phyloP scores from a whole-genome alignment of 2,888 invertebrate genomes.

The Hyposoter dolosus region DNA sequence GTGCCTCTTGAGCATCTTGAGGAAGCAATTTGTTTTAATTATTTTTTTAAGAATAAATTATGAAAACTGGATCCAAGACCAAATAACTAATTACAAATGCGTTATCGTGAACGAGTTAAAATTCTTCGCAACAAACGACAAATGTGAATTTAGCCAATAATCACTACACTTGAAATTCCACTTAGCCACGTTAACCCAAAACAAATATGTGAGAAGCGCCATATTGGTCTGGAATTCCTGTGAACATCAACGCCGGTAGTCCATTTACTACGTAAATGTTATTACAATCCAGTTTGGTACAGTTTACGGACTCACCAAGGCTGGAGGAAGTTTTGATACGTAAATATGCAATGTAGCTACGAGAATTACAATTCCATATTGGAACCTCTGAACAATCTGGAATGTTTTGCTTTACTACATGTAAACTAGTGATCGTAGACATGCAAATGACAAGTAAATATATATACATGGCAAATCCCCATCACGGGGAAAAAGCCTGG shows the following conservation, averaged over 20 bases:
- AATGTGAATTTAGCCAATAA: background rate
- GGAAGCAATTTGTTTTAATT: no score
- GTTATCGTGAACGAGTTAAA: no score
- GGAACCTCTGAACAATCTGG: constrained; percentile 44
- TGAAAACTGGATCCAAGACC: background rate
- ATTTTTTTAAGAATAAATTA: background rate
- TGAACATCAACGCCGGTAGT: background rate
- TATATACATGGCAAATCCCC: background rate
- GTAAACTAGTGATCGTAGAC: background rate
- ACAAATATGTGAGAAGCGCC: constrained; percentile 9
- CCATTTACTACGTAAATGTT: constrained; percentile 1
- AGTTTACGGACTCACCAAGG: constrained; percentile 19
- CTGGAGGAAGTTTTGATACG: constrained; percentile 29
- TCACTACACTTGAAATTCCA: constrained; percentile 1
- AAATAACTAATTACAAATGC: background rate
- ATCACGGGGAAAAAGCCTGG: no score
- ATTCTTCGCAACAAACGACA: background rate
- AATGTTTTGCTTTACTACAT: background rate
- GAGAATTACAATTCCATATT: constrained; percentile 51
- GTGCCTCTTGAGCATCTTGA: no score
- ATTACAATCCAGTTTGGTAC: constrained; percentile 2
- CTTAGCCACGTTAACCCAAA: background rate
- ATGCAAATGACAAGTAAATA: background rate
- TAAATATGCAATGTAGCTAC: constrained; percentile 36
- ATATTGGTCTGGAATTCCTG: background rate